Percentiles rank a stretch among this genome's conserved stretches.
These are phyloP conservation scores for Oreonectes daqikongensis DNA, from an alignment of 2,797 vertebrate genomes.

Conservation along the genomic window DNA sequence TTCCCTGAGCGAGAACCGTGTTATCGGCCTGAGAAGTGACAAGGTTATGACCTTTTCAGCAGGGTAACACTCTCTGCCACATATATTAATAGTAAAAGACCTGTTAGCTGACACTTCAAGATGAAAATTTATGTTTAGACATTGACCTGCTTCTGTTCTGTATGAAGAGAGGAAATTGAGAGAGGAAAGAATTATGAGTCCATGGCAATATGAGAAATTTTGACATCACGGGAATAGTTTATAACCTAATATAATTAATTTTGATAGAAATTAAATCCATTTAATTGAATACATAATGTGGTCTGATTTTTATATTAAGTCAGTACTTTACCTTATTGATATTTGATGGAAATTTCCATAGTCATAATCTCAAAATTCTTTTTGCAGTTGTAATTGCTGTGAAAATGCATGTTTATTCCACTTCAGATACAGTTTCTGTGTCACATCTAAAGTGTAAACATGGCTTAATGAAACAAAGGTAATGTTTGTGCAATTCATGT, in stretches of 20 bases:
- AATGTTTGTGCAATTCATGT: background rate
- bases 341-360: background rate
- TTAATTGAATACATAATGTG: too few relatives aligned
- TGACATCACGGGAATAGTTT: background rate
- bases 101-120: constrained; percentile 24
- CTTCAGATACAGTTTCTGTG: background rate
- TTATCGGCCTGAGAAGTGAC: constrained; percentile 13
- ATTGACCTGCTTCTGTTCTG: constrained; percentile 33
- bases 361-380: background rate
- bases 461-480: too few relatives aligned
- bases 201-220: background rate
- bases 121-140: constrained; percentile 39
- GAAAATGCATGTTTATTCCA: background rate
- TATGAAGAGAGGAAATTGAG: background rate
- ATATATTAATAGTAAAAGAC: constrained; percentile 20
- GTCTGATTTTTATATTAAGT: too few relatives aligned
- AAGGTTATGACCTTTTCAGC: constrained; percentile 41
- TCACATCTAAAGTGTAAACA: background rate
- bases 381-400: background rate
- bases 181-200: background rate
- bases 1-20: constrained; percentile 2
- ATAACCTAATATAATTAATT: background rate
- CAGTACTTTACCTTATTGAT: too few relatives aligned
- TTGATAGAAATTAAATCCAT: too few relatives aligned
- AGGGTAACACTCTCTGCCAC: constrained; percentile 11